Evolutionary conservation across 2,797 vertebrate genomes (phyloP), one percentile per base, ranked within the genome.

Genomic region (Pantherophis alleghaniensis): DNA sequence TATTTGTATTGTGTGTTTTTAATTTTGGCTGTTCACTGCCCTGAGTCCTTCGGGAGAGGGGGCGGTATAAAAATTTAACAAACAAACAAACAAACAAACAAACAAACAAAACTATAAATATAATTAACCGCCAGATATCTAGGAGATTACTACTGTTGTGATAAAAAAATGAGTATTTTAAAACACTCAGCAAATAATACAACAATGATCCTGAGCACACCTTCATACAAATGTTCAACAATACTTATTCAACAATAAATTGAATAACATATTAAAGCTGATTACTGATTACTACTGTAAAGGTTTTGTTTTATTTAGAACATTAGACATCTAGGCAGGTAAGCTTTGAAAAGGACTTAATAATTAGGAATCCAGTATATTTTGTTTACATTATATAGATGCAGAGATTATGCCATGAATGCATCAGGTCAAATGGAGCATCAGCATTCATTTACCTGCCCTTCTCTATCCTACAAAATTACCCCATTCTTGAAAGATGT

Each of bases 401-500:
- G 79, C 89, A 14, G 42, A 86, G 95, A 95, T 92, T 7, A 53
- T 86, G 79, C 1, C 69, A 93, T 20, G 20, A 83, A 83, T 83
- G 37, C 20, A 42, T 95, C 63, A 79, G 90, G 79, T 59, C 89
- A 95, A 91, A 16, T 0, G 90, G 26, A 51, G 47, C 55, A 96
- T 93, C 87, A 91, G 91, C 91, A 79, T 59, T 56, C 24, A 5
- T 86, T 28, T 47, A 47, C 9, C 3, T 83, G 74, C 20, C 37
- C 37, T 88, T 60, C 91, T 92, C 51, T 42, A 60, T 92, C 92
- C 53, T 28, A 90, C 51, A 57, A 60, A 57, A 92, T 55, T 90
- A 56, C 53, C 95, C 24, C 20, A 22, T 69, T 83, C 95, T 90
- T 93, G 91, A 26, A 88, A 91, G 24, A 86, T 56, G 57, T 88